A percentile compares a stretch with the other conserved stretches of the same genome.
Evolutionary conservation across 2,797 vertebrate species (phyloP).

Genomic region (Acropternis orthonyx): DNA sequence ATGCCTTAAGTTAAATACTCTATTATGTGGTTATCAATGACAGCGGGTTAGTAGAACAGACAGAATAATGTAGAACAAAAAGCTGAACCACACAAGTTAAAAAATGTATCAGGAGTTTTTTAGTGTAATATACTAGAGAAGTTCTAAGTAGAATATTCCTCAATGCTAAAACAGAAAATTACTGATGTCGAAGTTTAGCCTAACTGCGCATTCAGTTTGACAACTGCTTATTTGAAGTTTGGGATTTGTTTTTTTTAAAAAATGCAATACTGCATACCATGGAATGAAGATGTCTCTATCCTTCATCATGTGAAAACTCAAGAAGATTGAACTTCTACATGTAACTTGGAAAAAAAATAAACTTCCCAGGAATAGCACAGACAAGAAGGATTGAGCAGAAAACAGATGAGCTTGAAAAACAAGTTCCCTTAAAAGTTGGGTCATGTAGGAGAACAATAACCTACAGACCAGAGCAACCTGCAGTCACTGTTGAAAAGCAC

Average conservation of each 20-base stretch:
- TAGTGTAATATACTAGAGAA: background rate
- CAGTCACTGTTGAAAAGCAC: background rate
- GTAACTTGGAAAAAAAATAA: background rate
- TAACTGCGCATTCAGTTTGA: background rate
- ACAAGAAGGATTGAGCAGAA: background rate
- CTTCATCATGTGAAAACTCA: background rate
- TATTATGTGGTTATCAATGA: background rate
- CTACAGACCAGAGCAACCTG: background rate
- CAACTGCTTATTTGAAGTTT: background rate
- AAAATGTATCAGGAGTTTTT: background rate
- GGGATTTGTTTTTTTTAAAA: background rate
- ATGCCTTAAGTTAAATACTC: background rate
- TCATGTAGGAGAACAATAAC: background rate
- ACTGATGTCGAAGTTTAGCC: background rate
- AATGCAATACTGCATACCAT: background rate
- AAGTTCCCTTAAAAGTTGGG: background rate
- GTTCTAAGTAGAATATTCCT: background rate
- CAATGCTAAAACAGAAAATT: background rate
- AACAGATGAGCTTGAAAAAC: background rate
- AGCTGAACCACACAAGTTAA: background rate
- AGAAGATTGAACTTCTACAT: background rate
- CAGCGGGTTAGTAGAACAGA: background rate
- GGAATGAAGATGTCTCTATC: background rate
- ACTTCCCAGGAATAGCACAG: background rate
- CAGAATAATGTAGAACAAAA: background rate